Evolutionary conservation across 64 coral and sea anemone species (phyloP), one percentile per base, ranked within the genome.

Genomic region (Cladopsammia gracilis): DNA sequence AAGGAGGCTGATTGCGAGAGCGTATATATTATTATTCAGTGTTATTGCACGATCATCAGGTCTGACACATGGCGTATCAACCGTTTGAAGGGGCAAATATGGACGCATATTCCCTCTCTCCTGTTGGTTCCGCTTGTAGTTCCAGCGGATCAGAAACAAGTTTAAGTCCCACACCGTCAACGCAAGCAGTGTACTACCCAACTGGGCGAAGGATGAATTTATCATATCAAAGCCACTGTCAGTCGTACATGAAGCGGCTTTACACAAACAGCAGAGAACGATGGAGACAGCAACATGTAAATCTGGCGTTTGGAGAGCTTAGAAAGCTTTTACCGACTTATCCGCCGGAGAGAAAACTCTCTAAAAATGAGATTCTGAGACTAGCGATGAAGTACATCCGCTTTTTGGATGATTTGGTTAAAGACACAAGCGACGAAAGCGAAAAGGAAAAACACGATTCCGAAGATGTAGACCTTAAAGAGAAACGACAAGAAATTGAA

Each of bases 351-450:
- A 62, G 89, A 76, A 95, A 95, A 70, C 94, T 95, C 25, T 95
- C 94, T 12, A 95, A 95, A 91, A 95, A 95, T 48, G 94, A 95
- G 58, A 95, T 95, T 62, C 75, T 95, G 74, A 95, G 94, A 91
- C 89, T 95, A n/a, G 88, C 94, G 0, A 95, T 95, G 94, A 91
- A 85, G 89, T 95, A 95, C 86, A 95, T 95, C 77, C 78, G 90
- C 82, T 95, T 95, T 73, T 57, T 95, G 64, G 94, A 95, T 22
- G 68, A 91, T 26, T 58, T 95, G 23, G 64, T 95, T 10, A 74
- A 87, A 62, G 94, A 95, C 75, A 91, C 91, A 89, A 82, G 78
- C 89, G 59, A 49, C 44, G 8, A 66, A n/a, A 64, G 25, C 58
- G 46, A 84, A 9, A 46, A 84, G 10, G 46, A 22, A 12, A 34